phyloP scores from a whole-genome alignment of 2,797 vertebrate species.

The Tapirus indicus region DNA sequence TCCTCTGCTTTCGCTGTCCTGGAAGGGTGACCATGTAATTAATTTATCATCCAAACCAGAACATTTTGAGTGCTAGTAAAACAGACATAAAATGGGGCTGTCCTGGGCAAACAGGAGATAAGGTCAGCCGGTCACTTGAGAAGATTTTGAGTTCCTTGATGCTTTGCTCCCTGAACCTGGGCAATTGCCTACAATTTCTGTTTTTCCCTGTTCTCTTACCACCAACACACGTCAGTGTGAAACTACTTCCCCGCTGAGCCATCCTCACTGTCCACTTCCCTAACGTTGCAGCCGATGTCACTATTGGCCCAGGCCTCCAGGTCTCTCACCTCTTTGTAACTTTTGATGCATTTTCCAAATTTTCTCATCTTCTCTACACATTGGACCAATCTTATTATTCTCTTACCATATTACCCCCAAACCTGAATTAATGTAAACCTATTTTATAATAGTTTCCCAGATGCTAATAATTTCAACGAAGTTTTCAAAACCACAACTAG shows the following conservation, averaged over 20 bases:
- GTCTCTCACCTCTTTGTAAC: not conserved
- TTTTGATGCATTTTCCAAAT: not conserved
- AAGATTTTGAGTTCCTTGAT: not conserved
- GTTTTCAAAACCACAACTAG: not conserved
- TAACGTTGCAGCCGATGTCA: not conserved
- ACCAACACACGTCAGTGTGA: not conserved
- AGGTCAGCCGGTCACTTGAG: not conserved
- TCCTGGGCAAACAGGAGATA: not conserved
- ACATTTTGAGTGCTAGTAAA: not conserved
- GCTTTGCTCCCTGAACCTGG: not conserved
- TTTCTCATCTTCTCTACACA: not conserved
- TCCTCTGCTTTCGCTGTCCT: not conserved
- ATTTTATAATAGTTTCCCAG: not conserved
- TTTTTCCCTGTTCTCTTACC: not conserved
- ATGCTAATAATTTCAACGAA: not conserved
- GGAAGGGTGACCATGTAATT: not conserved
- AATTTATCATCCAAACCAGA: not conserved
- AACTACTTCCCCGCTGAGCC: rapidly evolving
- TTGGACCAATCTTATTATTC: not conserved
- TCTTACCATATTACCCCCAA: not conserved
- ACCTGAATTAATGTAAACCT: not conserved
- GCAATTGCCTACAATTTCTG: not conserved
- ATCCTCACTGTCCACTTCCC: rapidly evolving
- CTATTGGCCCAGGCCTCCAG: not conserved
- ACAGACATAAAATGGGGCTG: not conserved